phyloP scores from a whole-genome alignment of 1,140 invertebrate species.

The Zaprionus africanus region DNA sequence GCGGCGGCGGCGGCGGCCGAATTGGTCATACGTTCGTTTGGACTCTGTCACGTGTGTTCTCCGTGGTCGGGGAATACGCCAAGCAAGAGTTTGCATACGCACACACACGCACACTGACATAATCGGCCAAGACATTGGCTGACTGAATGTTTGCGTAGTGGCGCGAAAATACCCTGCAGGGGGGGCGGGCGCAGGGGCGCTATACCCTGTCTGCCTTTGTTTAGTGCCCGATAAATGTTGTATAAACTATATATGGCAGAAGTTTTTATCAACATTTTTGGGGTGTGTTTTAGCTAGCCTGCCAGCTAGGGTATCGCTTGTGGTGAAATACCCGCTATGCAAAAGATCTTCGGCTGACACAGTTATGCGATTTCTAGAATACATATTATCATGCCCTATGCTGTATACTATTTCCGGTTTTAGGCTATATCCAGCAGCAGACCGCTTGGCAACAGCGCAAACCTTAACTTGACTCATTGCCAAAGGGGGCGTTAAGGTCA shows the following conservation, averaged over 20 bases:
- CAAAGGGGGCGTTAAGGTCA: no score
- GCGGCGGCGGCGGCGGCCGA: not conserved
- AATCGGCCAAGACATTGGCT: slow-evolving; percentile 19
- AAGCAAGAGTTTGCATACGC: slow-evolving; percentile 20
- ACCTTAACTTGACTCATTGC: not conserved
- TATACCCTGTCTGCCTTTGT: not conserved
- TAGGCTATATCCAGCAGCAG: not conserved
- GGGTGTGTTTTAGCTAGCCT: not conserved
- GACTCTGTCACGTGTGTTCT: slow-evolving; percentile 54
- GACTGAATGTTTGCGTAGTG: not conserved
- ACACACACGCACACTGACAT: slow-evolving; percentile 13
- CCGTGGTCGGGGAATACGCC: slow-evolving; percentile 77
- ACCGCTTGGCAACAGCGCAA: not conserved
- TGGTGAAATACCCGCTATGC: not conserved
- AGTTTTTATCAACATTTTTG: not conserved
- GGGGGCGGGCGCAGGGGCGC: not conserved
- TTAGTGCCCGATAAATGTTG: not conserved
- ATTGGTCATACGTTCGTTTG: slow-evolving; percentile 33
- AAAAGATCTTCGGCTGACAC: not conserved
- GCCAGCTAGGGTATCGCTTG: not conserved
- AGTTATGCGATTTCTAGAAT: slow-evolving; percentile 2
- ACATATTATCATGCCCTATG: not conserved
- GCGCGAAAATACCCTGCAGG: slow-evolving; percentile 5
- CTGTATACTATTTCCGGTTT: not conserved
- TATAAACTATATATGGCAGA: not conserved